phyloP scores from a whole-genome alignment of 2,797 vertebrate species.

The Tauraco hartlaubi region DNA sequence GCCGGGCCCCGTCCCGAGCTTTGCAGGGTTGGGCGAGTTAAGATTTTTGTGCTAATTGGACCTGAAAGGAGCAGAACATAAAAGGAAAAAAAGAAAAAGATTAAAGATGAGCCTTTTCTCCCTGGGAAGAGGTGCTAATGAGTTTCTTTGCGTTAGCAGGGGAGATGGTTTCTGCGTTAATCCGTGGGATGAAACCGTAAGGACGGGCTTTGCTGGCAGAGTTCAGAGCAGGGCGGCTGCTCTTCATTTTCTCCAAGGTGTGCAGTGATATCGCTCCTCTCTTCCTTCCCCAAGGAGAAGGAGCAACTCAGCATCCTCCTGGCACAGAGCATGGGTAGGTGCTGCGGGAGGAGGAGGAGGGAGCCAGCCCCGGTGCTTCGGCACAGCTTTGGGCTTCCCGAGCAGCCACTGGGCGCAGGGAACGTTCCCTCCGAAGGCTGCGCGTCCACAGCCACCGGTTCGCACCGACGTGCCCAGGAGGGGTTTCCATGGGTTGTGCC shows the following conservation, averaged over 20 bases:
- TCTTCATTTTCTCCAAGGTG: rapidly evolving
- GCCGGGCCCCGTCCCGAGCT: rapidly evolving
- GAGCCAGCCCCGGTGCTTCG: rapidly evolving
- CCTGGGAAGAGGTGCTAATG: slow-evolving; percentile 27
- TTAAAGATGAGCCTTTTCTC: neutral
- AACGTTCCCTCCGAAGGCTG: neutral
- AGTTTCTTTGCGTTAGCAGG: neutral
- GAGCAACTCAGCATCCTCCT: neutral
- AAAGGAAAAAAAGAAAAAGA: neutral
- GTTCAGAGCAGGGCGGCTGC: neutral
- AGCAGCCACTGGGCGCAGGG: neutral
- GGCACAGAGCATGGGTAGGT: rapidly evolving
- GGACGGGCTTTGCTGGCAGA: neutral
- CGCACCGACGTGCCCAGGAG: rapidly evolving
- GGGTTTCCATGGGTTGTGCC: neutral
- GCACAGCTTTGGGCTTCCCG: neutral
- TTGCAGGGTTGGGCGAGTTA: neutral
- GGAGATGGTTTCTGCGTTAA: neutral
- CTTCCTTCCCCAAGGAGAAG: neutral
- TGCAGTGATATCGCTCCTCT: rapidly evolving
- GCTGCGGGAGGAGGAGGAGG: neutral
- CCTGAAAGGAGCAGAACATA: neutral
- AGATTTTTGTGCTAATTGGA: neutral
- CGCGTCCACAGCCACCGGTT: rapidly evolving
- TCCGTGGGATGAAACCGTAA: neutral